phyloP scores from a whole-genome alignment of 2,888 invertebrate genomes.

The Chymomyza amoena region DNA sequence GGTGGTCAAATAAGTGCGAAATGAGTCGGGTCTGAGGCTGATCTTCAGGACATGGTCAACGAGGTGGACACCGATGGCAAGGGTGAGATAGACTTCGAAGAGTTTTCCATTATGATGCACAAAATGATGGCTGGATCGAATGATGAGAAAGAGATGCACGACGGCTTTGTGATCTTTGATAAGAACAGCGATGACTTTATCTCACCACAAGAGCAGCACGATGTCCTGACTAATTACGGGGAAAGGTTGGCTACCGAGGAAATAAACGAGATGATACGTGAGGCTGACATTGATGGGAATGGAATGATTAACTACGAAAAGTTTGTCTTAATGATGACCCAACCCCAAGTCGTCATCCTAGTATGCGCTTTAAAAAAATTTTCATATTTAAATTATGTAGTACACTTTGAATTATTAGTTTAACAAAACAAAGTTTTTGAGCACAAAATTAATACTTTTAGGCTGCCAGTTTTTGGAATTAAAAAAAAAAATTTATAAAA shows the following conservation, averaged over 20 bases:
- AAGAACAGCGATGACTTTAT: slow-evolving; percentile 41
- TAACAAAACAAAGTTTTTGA: not conserved
- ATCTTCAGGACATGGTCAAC: slow-evolving; percentile 99
- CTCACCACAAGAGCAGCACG: slow-evolving; percentile 40
- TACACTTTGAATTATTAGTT: not conserved
- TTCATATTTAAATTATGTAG: not conserved
- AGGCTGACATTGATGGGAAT: slow-evolving; percentile 52
- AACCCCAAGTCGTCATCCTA: not conserved
- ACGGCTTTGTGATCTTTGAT: slow-evolving; percentile 30
- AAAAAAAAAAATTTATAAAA: no score
- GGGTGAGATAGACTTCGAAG: slow-evolving; percentile 25
- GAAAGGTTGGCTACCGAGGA: slow-evolving; percentile 52
- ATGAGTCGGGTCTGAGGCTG: slow-evolving; percentile 99
- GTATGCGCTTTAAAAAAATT: not conserved
- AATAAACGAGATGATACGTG: slow-evolving; percentile 46
- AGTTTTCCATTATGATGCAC: slow-evolving; percentile 16
- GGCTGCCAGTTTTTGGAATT: no score
- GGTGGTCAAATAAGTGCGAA: slow-evolving; percentile 99
- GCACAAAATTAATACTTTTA: no score
- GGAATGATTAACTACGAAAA: slow-evolving; percentile 53
- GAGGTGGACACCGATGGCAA: slow-evolving; percentile 88
- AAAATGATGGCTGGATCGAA: not conserved
- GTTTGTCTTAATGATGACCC: slow-evolving; percentile 46
- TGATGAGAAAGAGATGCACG: slow-evolving; percentile 4
- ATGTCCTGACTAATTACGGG: slow-evolving; percentile 43